Percentiles rank a stretch among this genome's conserved stretches.
phyloP scores from a whole-genome alignment of 2,797 vertebrate genomes.

The Rachycentron canadum region DNA sequence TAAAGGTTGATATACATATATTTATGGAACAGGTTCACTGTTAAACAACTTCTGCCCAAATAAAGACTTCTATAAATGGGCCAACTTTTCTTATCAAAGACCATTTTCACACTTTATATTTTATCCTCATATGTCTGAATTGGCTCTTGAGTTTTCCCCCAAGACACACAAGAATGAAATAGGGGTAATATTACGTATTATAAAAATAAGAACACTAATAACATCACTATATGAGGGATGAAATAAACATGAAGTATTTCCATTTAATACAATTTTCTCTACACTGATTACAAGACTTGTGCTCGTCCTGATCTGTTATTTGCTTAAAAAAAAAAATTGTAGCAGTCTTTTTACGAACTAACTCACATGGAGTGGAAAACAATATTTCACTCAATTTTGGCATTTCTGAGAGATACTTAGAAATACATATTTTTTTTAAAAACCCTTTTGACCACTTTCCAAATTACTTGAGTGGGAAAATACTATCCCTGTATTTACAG shows the following conservation, averaged over 20 bases:
- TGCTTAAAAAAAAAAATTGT: not conserved
- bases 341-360: not conserved
- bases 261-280: not conserved
- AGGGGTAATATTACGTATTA: not conserved
- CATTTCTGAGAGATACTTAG: not conserved
- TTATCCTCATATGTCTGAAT: constrained; percentile 5
- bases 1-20: not conserved
- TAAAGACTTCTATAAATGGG: not conserved
- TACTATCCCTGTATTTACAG: constrained; percentile 16
- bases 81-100: not conserved
- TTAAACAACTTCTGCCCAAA: not conserved
- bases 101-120: not conserved
- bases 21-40: not conserved
- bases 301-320: not conserved
- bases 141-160: not conserved
- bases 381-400: not conserved
- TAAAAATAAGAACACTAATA: constrained; percentile 10
- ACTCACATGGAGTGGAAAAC: constrained; percentile 6
- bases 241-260: not conserved
- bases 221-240: not conserved
- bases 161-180: constrained; percentile 4
- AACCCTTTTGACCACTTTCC: not conserved
- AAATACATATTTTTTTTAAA: constrained; percentile 11
- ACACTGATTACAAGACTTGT: not conserved
- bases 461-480: not conserved